Percentiles rank a stretch among this genome's conserved stretches.
phyloP scores from a whole-genome alignment of 2,113 vertebrate genomes.

The Coturnix japonica region DNA sequence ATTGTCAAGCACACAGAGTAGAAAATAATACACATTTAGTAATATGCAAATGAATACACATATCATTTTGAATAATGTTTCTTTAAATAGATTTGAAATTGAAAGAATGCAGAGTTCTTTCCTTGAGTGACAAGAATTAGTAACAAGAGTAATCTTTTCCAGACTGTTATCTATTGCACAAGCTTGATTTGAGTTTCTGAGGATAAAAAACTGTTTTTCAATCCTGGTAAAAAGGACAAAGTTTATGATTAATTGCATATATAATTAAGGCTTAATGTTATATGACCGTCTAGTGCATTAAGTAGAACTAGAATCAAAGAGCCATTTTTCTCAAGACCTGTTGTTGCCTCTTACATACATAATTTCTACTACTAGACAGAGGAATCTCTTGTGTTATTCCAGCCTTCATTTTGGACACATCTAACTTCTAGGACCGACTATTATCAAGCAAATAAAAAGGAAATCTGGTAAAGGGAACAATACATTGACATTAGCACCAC shows the following conservation, averaged over 20 bases:
- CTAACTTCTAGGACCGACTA: not conserved
- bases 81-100: not conserved
- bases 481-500: not conserved
- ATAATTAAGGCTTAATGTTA: not conserved
- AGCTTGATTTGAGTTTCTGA: not conserved
- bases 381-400: not conserved
- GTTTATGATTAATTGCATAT: not conserved
- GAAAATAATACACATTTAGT: not conserved
- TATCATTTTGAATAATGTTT: not conserved
- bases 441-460: not conserved
- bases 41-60: not conserved
- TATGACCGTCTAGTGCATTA: not conserved
- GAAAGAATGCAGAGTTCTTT: not conserved
- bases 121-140: not conserved
- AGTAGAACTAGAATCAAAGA: not conserved
- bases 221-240: not conserved
- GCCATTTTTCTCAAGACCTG: not conserved
- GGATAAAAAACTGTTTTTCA: not conserved
- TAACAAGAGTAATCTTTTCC: not conserved
- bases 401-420: not conserved
- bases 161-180: not conserved
- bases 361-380: not conserved
- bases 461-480: not conserved
- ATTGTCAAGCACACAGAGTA: not conserved
- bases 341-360: not conserved